Base-by-base conservation (phyloP, 92 coral and sea anemone species). In the Plumapathes pennacea region DNA sequence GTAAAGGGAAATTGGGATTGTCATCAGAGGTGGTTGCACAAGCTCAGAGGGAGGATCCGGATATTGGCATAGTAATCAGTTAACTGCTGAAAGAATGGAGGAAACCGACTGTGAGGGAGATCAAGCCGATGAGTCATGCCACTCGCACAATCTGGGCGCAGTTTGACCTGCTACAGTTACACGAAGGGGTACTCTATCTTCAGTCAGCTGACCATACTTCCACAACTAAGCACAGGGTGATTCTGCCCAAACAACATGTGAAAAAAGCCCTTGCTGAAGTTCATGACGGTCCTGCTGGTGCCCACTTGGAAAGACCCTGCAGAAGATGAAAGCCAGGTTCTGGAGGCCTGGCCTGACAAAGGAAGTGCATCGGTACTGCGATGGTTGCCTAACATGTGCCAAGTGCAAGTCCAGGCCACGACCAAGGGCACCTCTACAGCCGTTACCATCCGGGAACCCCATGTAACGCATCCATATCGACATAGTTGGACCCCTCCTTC, bases 391-490 rank as follows among this genome's bases (percentile, higher is more conserved):
- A 15, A 71, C 74, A 10, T 78, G 80, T 40, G 73, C 58, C 38
- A 48, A 39, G 57, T 60, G 78, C 53, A 62, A 79, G 33, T 60
- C 50, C 31, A 39, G 54, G 14, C 56, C 49, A n/a, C 65, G 59
- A 32, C 50, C 50, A 24, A 48, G 38, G 39, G 85, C 80, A 10
- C 85, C 62, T 13, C 37, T 70, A 60, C 73, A 62, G 13, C 45
- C 69, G 22, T 56, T 63, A 19, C 58, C 84, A 21, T 67, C 76
- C 19, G 56, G 43, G 13, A 32, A 58, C 22, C 81, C 85, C 2
- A 39, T 70, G 64, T 73, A 84, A 32, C 25, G 85, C 3, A 36
- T 66, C 23, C 90, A 84, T 30, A 72, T 64, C 19, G 78, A 84
- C 49, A 72, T 77, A 0, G 47, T 66, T 34, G 82, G 74, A 3